These are phyloP conservation scores for Catamblyrhynchus diadema DNA, from an alignment of 2,797 vertebrate species.

Conservation along the genomic window DNA sequence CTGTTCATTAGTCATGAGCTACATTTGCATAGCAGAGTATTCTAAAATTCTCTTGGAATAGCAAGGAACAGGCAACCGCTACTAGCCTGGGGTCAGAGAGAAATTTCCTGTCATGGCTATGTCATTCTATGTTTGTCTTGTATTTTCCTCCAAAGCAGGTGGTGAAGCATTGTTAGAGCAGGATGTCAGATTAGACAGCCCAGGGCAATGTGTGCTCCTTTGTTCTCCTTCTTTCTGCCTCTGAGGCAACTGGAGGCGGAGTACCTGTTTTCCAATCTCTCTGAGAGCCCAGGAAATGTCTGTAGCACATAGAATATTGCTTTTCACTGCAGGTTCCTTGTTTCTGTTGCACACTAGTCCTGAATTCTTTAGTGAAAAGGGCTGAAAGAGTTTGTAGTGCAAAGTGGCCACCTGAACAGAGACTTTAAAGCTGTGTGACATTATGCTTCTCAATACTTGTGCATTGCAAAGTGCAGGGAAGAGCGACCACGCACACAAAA, in stretches of 20 bases:
- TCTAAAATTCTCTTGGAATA: background rate
- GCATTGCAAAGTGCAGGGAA: background rate
- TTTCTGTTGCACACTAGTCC: background rate
- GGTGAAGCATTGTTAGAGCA: background rate
- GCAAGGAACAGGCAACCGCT: background rate
- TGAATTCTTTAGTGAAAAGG: background rate
- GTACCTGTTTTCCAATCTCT: background rate
- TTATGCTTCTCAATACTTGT: background rate
- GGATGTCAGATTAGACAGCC: background rate
- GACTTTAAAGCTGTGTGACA: background rate
- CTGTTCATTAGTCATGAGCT: background rate
- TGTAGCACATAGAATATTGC: background rate
- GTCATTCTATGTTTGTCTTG: background rate
- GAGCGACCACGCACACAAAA: fast-evolving
- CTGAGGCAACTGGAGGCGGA: background rate
- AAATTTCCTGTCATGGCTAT: background rate
- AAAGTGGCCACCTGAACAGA: background rate
- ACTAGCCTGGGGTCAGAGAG: background rate
- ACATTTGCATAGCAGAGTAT: background rate
- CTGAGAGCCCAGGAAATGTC: background rate
- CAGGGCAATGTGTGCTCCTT: background rate
- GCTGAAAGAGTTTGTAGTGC: background rate
- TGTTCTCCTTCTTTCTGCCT: background rate
- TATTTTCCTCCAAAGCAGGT: constrained; percentile 7
- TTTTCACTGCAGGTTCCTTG: background rate